These are phyloP conservation scores for Panopea generosa DNA, from an alignment of 2,888 invertebrate species.

Conservation along the genomic window DNA sequence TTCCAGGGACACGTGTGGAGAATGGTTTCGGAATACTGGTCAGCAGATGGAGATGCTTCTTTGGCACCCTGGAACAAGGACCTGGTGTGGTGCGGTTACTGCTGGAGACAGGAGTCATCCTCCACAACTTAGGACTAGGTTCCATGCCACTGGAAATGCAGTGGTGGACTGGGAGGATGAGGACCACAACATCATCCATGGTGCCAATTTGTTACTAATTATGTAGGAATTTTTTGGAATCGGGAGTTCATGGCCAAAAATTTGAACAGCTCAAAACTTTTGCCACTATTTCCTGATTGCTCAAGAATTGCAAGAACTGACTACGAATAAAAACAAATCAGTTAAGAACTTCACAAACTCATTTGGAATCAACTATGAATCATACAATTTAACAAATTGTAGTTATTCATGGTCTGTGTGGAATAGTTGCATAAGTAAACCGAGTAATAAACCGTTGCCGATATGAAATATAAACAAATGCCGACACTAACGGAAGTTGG, in stretches of 20 bases:
- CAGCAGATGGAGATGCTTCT: constrained; percentile 22
- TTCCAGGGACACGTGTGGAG: neutral
- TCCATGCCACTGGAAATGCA: neutral
- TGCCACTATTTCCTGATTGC: constrained; percentile 24
- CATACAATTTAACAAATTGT: constrained; percentile 11
- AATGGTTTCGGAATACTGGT: constrained; percentile 35
- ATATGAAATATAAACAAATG: too few relatives aligned
- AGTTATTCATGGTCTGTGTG: constrained; percentile 19
- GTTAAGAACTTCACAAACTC: constrained; percentile 21
- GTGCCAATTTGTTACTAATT: constrained; percentile 31
- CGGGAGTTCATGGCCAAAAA: constrained; percentile 30
- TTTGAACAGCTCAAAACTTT: constrained; percentile 42
- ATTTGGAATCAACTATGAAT: constrained; percentile 18
- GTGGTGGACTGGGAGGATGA: too few relatives aligned
- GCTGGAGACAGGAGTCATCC: neutral
- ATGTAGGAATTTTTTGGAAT: constrained; percentile 28
- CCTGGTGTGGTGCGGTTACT: too few relatives aligned
- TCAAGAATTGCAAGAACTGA: constrained; percentile 25
- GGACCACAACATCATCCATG: constrained; percentile 15
- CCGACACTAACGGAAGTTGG: too few relatives aligned
- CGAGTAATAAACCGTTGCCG: too few relatives aligned
- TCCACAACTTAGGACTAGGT: constrained; percentile 5
- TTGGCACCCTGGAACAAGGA: neutral
- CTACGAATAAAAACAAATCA: constrained; percentile 19
- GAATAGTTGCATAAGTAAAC: constrained; percentile 19